Percentiles rank a stretch among this genome's conserved stretches.
These are phyloP conservation scores for Periphyllus acericola DNA, from an alignment of 2,888 invertebrate species.

Conservation along the genomic window DNA sequence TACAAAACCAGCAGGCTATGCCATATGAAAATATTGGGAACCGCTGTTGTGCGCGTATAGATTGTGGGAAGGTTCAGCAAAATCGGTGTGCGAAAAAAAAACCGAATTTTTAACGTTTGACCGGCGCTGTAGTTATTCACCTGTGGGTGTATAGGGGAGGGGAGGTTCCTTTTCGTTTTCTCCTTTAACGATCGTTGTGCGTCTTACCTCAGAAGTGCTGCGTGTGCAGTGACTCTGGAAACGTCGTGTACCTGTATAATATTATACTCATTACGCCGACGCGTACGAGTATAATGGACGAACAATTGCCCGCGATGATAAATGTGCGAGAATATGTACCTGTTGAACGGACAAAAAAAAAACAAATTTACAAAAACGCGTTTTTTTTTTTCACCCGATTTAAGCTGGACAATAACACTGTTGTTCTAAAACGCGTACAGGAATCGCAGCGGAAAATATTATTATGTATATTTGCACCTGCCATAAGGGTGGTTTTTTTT, in stretches of 20 bases:
- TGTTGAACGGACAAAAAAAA: too few species aligned
- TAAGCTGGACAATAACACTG: slow-evolving; percentile 7
- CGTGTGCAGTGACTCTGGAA: neutral
- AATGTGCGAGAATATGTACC: neutral
- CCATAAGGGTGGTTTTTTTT: slow-evolving; percentile 1
- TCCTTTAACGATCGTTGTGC: too few species aligned
- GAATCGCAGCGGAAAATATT: neutral
- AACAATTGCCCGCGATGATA: neutral
- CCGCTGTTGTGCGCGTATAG: too few species aligned
- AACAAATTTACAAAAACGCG: neutral
- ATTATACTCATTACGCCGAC: neutral
- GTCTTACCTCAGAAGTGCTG: neutral
- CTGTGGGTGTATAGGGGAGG: too few species aligned
- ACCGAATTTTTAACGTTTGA: too few species aligned
- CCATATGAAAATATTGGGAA: too few species aligned
- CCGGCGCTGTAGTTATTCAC: too few species aligned
- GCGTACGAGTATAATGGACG: neutral
- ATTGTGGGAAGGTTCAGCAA: too few species aligned
- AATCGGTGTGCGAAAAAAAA: too few species aligned
- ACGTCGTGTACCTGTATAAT: neutral
- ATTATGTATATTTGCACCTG: slow-evolving; percentile 8
- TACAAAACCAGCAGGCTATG: too few species aligned
- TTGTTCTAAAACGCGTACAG: neutral
- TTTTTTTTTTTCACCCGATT: neutral
- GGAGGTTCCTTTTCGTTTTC: too few species aligned